phyloP scores from a whole-genome alignment of 92 coral and sea anemone species.

The Heliopora coerulea region DNA sequence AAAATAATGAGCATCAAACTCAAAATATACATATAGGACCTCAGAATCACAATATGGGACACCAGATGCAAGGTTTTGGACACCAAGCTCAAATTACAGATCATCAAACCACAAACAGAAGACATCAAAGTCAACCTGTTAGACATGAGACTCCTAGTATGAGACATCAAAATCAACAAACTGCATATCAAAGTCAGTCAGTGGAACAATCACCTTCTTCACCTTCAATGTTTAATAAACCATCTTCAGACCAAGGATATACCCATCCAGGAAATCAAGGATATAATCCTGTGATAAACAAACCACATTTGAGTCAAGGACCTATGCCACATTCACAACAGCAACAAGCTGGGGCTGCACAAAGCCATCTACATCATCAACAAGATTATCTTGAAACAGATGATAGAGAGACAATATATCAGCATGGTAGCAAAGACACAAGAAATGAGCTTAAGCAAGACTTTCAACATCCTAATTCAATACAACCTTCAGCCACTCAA shows the following conservation, averaged over 20 bases:
- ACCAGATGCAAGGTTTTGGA: neutral
- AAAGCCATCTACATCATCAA: neutral
- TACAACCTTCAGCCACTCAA: neutral
- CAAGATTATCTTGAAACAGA: neutral
- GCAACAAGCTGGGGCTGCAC: neutral
- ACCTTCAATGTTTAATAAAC: neutral
- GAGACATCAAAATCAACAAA: neutral
- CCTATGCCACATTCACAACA: neutral
- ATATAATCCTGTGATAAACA: neutral
- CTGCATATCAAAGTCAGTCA: conserved; percentile 4
- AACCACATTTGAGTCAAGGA: neutral
- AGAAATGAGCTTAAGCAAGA: neutral
- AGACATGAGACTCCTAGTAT: neutral
- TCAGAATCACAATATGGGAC: neutral
- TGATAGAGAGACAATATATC: too few relatives aligned
- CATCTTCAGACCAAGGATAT: neutral
- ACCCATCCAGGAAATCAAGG: neutral
- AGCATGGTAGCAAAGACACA: neutral
- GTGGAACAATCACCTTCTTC: conserved; percentile 2
- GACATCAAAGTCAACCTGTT: neutral
- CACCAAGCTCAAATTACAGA: neutral
- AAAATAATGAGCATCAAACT: neutral
- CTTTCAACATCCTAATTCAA: neutral
- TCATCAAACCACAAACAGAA: neutral
- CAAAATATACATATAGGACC: neutral